These are phyloP conservation scores for Ardeotis arabs DNA, from an alignment of 2,113 vertebrate species.

Conservation along the genomic window DNA sequence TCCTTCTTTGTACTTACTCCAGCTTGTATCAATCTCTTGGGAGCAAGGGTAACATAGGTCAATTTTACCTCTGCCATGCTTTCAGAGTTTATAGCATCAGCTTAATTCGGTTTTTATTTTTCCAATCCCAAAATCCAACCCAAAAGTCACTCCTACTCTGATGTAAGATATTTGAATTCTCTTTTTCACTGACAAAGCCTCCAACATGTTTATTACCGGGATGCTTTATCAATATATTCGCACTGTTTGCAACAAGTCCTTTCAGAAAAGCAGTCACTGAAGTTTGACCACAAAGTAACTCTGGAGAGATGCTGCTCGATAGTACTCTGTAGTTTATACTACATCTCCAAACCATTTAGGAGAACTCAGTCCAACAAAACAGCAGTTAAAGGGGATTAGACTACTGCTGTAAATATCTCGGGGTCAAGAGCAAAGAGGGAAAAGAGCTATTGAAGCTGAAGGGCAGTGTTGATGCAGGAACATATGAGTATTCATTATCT, in stretches of 20 bases:
- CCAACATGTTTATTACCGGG: neutral
- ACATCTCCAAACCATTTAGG: neutral
- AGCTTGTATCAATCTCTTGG: neutral
- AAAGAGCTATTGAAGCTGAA: conserved; percentile 17
- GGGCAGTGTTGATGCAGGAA: neutral
- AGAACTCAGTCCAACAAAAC: neutral
- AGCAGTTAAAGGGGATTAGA: conserved; percentile 4
- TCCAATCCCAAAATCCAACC: neutral
- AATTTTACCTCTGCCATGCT: neutral
- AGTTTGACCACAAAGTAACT: neutral
- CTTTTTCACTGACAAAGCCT: neutral
- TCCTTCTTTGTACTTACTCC: neutral
- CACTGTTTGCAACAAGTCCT: neutral
- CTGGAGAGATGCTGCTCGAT: neutral
- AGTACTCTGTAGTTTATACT: neutral
- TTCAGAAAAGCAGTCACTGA: neutral
- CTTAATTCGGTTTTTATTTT: neutral
- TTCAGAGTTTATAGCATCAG: neutral
- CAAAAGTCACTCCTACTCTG: neutral
- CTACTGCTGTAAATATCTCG: neutral
- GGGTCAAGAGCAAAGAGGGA: conserved; percentile 1
- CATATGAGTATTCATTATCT: neutral
- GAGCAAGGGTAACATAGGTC: neutral
- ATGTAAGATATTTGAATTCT: neutral
- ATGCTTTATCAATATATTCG: neutral